phyloP scores from a whole-genome alignment of 2,113 vertebrate genomes.

The Cariama cristata region DNA sequence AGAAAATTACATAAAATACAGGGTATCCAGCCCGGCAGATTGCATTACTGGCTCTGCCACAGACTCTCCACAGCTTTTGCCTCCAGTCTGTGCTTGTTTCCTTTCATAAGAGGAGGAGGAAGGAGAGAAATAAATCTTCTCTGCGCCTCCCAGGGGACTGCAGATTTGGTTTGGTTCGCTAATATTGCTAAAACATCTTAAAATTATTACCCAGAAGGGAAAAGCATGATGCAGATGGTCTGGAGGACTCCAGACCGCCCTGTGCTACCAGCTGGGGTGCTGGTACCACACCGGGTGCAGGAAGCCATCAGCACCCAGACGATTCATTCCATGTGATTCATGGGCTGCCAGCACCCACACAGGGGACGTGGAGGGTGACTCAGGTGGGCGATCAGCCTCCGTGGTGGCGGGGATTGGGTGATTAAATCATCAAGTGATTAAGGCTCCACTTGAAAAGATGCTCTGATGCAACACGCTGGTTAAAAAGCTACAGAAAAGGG shows the following conservation, averaged over 20 bases:
- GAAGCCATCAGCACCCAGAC: background rate
- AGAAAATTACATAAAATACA: constrained; percentile 45
- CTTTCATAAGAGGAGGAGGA: background rate
- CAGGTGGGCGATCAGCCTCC: background rate
- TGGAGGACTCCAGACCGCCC: background rate
- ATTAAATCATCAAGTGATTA: background rate
- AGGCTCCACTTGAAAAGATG: background rate
- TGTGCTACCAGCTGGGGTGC: rapidly evolving
- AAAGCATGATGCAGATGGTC: background rate
- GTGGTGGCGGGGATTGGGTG: background rate
- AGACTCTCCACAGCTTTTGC: background rate
- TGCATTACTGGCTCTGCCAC: constrained; percentile 3
- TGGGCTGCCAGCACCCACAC: rapidly evolving
- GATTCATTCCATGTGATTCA: background rate
- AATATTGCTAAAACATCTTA: background rate
- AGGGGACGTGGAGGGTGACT: background rate
- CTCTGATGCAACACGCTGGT: background rate
- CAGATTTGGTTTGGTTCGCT: background rate
- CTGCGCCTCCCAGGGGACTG: background rate
- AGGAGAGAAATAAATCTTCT: constrained; percentile 14
- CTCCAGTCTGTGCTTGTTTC: background rate
- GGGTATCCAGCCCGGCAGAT: constrained; percentile 3
- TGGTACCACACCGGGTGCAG: background rate
- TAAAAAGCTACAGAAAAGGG: background rate
- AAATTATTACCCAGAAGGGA: background rate